Evolutionary conservation across 1,140 invertebrate species (phyloP).

Genomic region (Lordiphosa stackelbergi): DNA sequence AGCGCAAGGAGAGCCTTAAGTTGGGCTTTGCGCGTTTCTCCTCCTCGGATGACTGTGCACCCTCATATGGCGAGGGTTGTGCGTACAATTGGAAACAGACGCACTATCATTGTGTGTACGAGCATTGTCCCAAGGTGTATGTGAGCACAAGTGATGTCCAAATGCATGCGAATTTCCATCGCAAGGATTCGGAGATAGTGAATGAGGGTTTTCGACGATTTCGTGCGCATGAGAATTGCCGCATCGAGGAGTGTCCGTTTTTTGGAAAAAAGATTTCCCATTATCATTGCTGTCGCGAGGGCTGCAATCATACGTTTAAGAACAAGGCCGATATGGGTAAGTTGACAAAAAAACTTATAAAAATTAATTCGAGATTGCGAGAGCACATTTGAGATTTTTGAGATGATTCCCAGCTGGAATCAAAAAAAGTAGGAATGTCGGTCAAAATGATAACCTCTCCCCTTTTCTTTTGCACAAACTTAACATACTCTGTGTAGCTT

Average conservation of each 20-base stretch:
- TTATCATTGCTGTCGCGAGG: constrained; percentile 94
- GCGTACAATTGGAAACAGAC: constrained; percentile 98
- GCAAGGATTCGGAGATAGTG: constrained; percentile 97
- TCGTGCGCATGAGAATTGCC: constrained; percentile 74
- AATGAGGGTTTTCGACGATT: constrained; percentile 86
- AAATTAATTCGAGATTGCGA: too few species aligned
- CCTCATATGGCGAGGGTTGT: constrained; percentile 83
- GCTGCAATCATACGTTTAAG: constrained; percentile 97
- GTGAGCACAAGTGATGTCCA: constrained; percentile 99
- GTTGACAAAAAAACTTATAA: constrained; percentile 40
- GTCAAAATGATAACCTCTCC: too few species aligned
- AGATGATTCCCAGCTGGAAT: too few species aligned
- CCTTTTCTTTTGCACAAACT: too few species aligned
- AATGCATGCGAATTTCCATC: constrained; percentile 99
- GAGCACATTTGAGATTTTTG: too few species aligned
- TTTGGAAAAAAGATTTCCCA: constrained; percentile 97
- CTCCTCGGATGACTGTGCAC: constrained; percentile 92
- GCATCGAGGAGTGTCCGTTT: constrained; percentile 88
- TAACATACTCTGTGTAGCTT: too few species aligned
- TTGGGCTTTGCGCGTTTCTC: constrained; percentile 96
- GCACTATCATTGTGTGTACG: constrained; percentile 98
- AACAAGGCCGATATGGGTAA: constrained; percentile 99
- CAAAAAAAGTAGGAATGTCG: too few species aligned
- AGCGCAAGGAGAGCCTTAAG: constrained; percentile 96
- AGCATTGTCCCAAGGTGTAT: constrained; percentile 97